Percentiles rank a stretch among this genome's conserved stretches.
These are phyloP conservation scores for Sphenodon punctatus DNA, from an alignment of 2,797 vertebrate species.

Conservation along the genomic window DNA sequence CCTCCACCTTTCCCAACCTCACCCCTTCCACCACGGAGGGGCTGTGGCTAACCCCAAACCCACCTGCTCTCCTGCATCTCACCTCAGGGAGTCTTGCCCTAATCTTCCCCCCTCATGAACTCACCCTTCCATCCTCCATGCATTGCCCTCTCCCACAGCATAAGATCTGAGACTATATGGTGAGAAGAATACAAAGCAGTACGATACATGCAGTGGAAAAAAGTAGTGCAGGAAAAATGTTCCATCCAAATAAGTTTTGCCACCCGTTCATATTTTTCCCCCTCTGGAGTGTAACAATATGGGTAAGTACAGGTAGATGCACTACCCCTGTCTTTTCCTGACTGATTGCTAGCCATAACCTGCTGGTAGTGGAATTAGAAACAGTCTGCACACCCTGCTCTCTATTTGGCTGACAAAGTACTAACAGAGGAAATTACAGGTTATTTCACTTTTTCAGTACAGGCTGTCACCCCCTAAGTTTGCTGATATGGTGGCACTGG, in stretches of 20 bases:
- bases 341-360: slow-evolving; percentile 46
- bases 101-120: no score
- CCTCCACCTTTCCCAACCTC: no score
- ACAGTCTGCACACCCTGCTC: slow-evolving; percentile 25
- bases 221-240: background rate
- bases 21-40: no score
- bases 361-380: slow-evolving; percentile 65
- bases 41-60: no score
- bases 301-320: slow-evolving; percentile 2
- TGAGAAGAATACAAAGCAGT: no score
- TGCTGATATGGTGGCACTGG: slow-evolving; percentile 24
- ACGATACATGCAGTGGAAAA: no score
- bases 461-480: slow-evolving; percentile 36
- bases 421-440: slow-evolving; percentile 59
- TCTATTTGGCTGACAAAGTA: slow-evolving; percentile 54
- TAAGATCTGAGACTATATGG: no score
- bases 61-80: no score
- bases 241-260: background rate
- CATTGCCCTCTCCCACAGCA: no score
- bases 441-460: slow-evolving; percentile 45
- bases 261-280: background rate
- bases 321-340: background rate
- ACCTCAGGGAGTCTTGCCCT: no score
- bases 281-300: background rate
- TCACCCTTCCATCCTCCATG: no score